These are phyloP conservation scores for Mythimna lalbum DNA, from an alignment of 2,888 invertebrate species.

Conservation along the genomic window DNA sequence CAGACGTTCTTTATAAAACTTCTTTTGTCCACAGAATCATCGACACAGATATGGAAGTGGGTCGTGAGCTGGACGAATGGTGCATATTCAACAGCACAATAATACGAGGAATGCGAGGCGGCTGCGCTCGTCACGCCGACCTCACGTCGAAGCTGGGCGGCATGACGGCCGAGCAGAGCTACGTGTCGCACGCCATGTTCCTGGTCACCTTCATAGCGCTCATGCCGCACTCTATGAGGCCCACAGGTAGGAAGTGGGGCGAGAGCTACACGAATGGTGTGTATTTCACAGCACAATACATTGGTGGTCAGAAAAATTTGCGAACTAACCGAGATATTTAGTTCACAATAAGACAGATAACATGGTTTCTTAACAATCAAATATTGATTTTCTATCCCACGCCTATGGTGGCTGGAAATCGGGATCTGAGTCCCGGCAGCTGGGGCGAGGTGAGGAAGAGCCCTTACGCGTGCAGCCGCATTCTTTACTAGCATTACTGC, in stretches of 20 bases:
- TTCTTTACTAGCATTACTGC: too few species aligned
- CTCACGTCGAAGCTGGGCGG: conserved; percentile 78
- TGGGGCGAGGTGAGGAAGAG: too few species aligned
- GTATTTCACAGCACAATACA: too few species aligned
- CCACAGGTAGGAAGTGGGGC: conserved; percentile 37
- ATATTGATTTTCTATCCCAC: too few species aligned
- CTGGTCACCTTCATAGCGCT: conserved; percentile 68
- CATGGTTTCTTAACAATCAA: too few species aligned
- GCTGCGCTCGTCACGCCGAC: conserved; percentile 82
- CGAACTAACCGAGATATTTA: too few species aligned
- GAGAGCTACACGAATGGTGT: conserved; percentile 46
- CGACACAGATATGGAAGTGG: conserved; percentile 93
- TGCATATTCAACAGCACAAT: conserved; percentile 85
- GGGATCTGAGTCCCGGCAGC: too few species aligned
- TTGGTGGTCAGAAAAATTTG: too few species aligned
- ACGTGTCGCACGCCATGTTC: conserved; percentile 74
- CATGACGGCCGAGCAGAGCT: conserved; percentile 76
- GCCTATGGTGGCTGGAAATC: too few species aligned
- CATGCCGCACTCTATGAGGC: conserved; percentile 61
- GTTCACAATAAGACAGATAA: too few species aligned
- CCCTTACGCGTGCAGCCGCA: too few species aligned
- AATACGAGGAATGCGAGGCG: conserved; percentile 81
- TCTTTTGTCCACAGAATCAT: conserved; percentile 89
- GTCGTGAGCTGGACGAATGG: conserved; percentile 81
- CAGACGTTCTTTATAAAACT: neutral